Conservation (phyloP, 2,888 invertebrate genomes). For the Leptarthrus brevirostris region DNA sequence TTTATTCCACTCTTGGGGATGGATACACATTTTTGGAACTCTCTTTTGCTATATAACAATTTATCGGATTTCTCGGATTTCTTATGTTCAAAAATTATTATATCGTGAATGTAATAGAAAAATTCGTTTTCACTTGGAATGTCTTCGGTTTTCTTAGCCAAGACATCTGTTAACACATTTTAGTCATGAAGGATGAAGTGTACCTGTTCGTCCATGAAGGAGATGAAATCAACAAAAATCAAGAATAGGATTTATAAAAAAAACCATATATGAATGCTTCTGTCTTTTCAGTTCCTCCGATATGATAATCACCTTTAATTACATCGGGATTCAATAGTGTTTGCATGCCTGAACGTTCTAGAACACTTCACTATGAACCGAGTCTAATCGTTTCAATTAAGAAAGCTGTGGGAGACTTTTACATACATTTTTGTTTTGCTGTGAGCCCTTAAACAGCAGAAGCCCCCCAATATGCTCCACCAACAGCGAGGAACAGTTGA, state of each 20-base stretch:
- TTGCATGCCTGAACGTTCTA: neutral
- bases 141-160: no score
- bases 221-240: no score
- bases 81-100: no score
- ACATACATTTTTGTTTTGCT: constrained; percentile 9
- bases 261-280: no score
- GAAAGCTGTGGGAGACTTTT: constrained; percentile 31
- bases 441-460: neutral
- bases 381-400: constrained; percentile 44
- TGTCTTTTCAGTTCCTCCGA: neutral
- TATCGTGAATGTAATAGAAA: no score
- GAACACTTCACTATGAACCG: neutral
- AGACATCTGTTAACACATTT: no score
- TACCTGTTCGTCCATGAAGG: no score
- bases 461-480: no score
- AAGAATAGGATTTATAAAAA: no score
- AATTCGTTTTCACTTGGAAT: no score
- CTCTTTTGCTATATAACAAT: neutral
- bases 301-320: neutral
- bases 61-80: no score
- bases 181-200: no score
- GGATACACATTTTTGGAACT: constrained; percentile 23
- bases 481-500: constrained; percentile 9
- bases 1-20: constrained; percentile 44
- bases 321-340: neutral